Base-by-base conservation (phyloP, 2,113 vertebrate genomes). In the Columba janthina region DNA sequence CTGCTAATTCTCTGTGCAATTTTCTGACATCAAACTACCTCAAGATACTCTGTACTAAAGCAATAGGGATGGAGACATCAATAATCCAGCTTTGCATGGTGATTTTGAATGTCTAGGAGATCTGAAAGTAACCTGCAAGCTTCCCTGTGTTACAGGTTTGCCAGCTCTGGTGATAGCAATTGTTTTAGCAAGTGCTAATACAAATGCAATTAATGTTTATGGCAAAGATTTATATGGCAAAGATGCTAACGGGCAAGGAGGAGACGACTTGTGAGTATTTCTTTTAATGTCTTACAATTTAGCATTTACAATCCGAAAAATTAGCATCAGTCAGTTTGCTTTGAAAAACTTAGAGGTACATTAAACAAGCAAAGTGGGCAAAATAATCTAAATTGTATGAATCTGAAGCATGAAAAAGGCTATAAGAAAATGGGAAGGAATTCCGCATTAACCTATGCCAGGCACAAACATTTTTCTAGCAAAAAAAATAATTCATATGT, bases 251-350 rank as follows among this genome's bases (percentile, higher is more conserved):
- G 98, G 97, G 7, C 96, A 98, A 88, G 98, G 96, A 80, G 97
- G 98, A 34, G 98, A 99, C 5, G 97, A 99, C 82, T 99, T 99
- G 99, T 99, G 95, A 99, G 99, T 99, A 95, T 85, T 93, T 91
- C 15, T 61, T 89, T 79, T 56, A 60, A 53, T 86, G 12, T 90
- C 14, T 81, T 77, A n/a, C 7, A 74, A 51, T 81, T 69, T 51
- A 66, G 6, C 19, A 62, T 71, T 82, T 74, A 56, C 38, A 48
- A 44, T 85, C 72, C 53, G 32, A 31, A 73, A 40, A 75, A 44
- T 15, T 31, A 7, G 12, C 15, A 54, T 42, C 44, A 31, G 10
- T 70, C 56, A 74, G 54, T 34, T 38, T 83, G 26, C 42, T 79
- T 73, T 91, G 61, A 46, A 61, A 87, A 96, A 88, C 44, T 54